Evolutionary conservation across 2,888 invertebrate species (phyloP), one percentile per base, ranked within the genome.

Genomic region (Lasius platythorax): DNA sequence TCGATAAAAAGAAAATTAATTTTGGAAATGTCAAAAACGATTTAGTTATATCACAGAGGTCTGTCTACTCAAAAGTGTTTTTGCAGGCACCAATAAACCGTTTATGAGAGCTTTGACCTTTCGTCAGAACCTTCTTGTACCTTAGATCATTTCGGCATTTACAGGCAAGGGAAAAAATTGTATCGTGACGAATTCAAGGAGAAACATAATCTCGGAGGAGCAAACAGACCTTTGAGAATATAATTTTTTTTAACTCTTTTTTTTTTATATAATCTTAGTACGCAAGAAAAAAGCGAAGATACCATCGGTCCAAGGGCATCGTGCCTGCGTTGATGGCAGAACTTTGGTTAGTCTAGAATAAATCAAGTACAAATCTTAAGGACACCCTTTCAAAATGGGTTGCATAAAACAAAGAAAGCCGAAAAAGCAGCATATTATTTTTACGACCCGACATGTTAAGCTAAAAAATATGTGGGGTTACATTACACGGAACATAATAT

Each of bases 171-270:
- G 76, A 89, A 89, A 90, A 88, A 88, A 67, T 46, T 33, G 83
- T 83, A 83, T 87, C 91, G 91, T 89, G 90, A 91, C 93, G 76
- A 91, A 93, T 93, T 75, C 91, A 91, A 92, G 93, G 92, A 85
- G 87, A 93, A 92, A 92, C 88, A 91, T 88, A 88, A 83, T 85
- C 86, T 79, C 73, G 40, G 56, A 81, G 66, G 61, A 87, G 88
- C 90, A 92, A 92, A 92, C 89, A 90, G 73, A 88, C 83, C 86
- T 85, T 79, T 73, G 11, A 43, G 12, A 67, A 70, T 9, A 1
- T 33, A 33, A 12, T 28, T 46, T 72, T 67, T 79, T 67, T 70
- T 4, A 30, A 46, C 33, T 66, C 68, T 67, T 86, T 90, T 93
- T 90, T 93, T 91, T 90, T 91, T 91, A 90, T 89, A 87, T 89